phyloP scores from a whole-genome alignment of 1,140 invertebrate genomes.

The Scylla paramamosain region DNA sequence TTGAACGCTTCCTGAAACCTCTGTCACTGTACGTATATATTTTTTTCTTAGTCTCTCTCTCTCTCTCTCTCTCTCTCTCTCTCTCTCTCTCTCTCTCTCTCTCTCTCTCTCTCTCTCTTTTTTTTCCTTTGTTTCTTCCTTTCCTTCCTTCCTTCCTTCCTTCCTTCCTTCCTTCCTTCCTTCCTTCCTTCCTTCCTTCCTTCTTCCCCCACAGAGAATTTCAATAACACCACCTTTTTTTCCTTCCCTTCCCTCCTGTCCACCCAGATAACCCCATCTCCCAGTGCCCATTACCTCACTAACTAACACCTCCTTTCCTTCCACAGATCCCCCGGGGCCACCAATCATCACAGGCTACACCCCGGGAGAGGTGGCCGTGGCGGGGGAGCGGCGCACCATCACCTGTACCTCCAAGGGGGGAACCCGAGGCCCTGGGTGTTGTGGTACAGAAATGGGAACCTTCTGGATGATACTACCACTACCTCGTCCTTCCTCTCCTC shows the following conservation, averaged over 20 bases:
- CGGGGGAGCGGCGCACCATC: constrained; percentile 92
- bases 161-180: no score
- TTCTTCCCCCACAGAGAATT: background rate
- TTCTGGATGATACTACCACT: constrained; percentile 84
- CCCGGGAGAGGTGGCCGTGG: constrained; percentile 90
- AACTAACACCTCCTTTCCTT: constrained; percentile 46
- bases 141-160: no score
- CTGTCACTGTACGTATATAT: no score
- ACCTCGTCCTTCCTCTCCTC: background rate
- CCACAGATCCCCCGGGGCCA: constrained; percentile 91
- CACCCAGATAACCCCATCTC: background rate
- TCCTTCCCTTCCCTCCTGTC: background rate
- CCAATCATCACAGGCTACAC: constrained; percentile 96
- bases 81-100: no score
- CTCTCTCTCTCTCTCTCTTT: no score
- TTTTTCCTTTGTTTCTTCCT: no score
- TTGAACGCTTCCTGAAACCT: no score
- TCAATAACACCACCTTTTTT: background rate
- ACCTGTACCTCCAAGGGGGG: constrained; percentile 95
- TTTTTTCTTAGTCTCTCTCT: no score
- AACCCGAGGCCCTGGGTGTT: constrained; percentile 96
- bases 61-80: no score
- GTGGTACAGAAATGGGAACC: constrained; percentile 94
- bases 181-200: background rate
- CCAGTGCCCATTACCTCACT: background rate